A percentile compares a stretch with the other conserved stretches of the same genome.
Conservation (phyloP, 2,888 invertebrate species). For the Phaonia tiefii region DNA sequence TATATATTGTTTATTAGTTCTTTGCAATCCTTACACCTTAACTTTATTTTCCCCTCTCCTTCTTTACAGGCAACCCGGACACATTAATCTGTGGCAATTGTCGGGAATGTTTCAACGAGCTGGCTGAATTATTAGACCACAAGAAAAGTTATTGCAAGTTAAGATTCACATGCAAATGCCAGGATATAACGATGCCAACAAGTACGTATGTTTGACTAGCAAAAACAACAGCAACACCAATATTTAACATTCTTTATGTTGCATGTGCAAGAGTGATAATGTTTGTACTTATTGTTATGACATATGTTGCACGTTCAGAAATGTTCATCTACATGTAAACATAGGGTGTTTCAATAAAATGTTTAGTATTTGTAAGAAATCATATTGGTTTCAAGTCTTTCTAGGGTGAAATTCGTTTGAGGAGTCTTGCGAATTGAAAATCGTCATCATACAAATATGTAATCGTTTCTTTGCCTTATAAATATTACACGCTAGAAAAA, state of each 20-base stretch:
- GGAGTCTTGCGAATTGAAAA: no score
- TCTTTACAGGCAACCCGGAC: conserved; percentile 85
- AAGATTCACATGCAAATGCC: conserved; percentile 87
- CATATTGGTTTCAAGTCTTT: no score
- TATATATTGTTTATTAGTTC: no score
- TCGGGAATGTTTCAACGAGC: conserved; percentile 87
- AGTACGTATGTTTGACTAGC: conserved; percentile 77
- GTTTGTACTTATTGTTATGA: conserved; percentile 50
- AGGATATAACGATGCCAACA: conserved; percentile 81
- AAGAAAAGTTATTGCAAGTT: conserved; percentile 88
- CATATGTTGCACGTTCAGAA: conserved; percentile 47
- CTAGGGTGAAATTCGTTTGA: no score
- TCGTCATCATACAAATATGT: no score
- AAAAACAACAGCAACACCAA: neutral
- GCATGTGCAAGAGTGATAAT: conserved; percentile 28
- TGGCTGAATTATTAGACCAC: conserved; percentile 88
- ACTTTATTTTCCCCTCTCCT: conserved; percentile 59
- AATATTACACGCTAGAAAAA: no score
- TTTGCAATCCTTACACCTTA: no score
- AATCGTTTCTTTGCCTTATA: no score
- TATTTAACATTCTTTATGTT: neutral
- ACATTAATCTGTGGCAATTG: conserved; percentile 90
- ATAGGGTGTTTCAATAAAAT: no score
- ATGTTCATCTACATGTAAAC: neutral
- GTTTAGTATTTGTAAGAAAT: no score